Conservation (phyloP, 1,140 invertebrate species). For the Euura saliciscinereae region DNA sequence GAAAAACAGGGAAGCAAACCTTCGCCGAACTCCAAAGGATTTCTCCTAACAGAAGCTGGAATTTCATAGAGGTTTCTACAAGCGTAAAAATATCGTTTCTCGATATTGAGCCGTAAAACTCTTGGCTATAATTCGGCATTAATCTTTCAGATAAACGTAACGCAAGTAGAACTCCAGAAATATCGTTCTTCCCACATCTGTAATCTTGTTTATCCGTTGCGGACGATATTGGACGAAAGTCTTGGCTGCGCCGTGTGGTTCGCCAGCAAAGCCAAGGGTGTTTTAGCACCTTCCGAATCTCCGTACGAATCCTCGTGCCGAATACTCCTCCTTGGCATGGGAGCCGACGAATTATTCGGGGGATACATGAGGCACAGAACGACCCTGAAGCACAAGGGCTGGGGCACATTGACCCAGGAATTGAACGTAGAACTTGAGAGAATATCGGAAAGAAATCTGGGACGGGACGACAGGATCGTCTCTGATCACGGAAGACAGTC, state of each 20-base stretch:
- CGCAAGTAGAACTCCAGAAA: conserved; percentile 68
- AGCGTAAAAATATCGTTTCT: background rate
- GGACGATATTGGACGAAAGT: conserved; percentile 94
- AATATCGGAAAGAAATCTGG: conserved; percentile 91
- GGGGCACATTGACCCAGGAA: conserved; percentile 71
- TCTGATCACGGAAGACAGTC: conserved; percentile 79
- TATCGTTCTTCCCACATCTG: conserved; percentile 60
- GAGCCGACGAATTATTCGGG: conserved; percentile 96
- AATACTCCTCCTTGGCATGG: conserved; percentile 89
- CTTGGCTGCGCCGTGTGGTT: conserved; percentile 96
- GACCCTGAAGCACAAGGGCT: conserved; percentile 70
- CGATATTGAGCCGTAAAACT: too few relatives aligned
- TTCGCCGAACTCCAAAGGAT: conserved; percentile 73
- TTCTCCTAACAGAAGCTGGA: conserved; percentile 74
- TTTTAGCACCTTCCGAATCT: conserved; percentile 40
- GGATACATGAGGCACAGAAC: conserved; percentile 91
- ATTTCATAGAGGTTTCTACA: conserved; percentile 69
- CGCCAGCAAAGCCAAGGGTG: conserved; percentile 78
- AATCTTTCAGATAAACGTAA: conserved; percentile 75
- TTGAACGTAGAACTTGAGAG: conserved; percentile 79
- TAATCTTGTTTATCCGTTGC: conserved; percentile 81
- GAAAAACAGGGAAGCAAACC: conserved; percentile 77
- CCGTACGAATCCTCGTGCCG: conserved; percentile 69
- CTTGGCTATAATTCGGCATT: background rate
- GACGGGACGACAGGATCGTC: conserved; percentile 89